Base-by-base conservation (phyloP, 2,888 invertebrate genomes). In the Augiades crinisus region DNA sequence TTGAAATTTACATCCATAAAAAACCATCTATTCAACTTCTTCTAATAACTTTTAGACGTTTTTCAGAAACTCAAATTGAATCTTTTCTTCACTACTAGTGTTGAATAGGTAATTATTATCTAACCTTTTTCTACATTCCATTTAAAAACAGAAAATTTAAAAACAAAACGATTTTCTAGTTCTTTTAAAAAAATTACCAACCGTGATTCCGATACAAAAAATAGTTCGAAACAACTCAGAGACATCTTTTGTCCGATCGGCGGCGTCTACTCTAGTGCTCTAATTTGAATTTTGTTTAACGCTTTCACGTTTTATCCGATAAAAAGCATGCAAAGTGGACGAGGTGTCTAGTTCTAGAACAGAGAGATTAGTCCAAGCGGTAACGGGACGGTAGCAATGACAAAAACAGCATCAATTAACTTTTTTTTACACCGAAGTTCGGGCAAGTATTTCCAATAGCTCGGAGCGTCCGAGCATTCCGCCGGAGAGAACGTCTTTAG, bases 391-490 rank as follows among this genome's bases (percentile, higher is more conserved):
- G 63, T 71, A n/a, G 70, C 71, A 70, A 62, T 70, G 78, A 82
- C 81, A 85, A 84, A 85, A 85, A 82, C 81, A 69, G 71, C 75
- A 72, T 78, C 86, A 86, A 85, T 87, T 85, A 87, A 81, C 78
- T 81, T 84, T 82, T 80, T 46, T 84, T 83, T 70, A 70, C 70
- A 72, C 65, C 63, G 65, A 78, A 78, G 70, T 81, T 75, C 69
- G 75, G 73, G 73, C 75, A 70, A 81, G 78, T 79, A 78, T 78
- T 79, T 82, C 77, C 78, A 78, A 86, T 84, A 72, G 80, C 73
- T 71, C 62, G 67, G 66, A 76, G 78, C 76, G 72, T 76, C 62
- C 63, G 68, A 77, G 78, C 74, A 76, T 80, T 81, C 73, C 78
- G 70, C 70, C 71, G 72, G 74, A 76, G 72, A 72, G 77, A 80